Base-by-base conservation (phyloP, 2,797 vertebrate species). In the Selene dorsalis region DNA sequence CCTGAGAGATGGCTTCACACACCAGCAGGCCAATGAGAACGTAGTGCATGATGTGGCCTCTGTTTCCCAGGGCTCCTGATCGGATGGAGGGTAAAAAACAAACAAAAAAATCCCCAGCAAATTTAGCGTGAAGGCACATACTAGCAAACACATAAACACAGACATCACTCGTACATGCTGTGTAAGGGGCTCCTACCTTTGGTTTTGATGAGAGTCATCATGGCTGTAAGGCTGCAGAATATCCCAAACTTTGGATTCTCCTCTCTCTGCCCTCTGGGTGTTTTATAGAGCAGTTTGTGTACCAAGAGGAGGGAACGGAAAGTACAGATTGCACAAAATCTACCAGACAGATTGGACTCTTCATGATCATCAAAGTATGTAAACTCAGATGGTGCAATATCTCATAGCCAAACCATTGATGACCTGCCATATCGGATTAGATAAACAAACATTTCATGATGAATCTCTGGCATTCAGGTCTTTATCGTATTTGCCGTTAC, bases 251-350 rank as follows among this genome's bases (percentile, higher is more conserved):
- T 73, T 30, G 12, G 0, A 24, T 66, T 41, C 9, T 57, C 22
- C 61, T 64, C 58, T 32, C 41, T 68, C 2, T 52, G 55, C 56
- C 68, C 61, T 69, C 22, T 70, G 5, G 13, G 52, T 50, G 65
- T 82, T 87, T 86, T 83, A 79, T 79, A 73, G 59, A 77, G 75
- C 18, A 4, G 50, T 77, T 60, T 78, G 57, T 60, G 68, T 83
- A 41, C 63, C 11, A 59, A 50, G 55, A 32, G 32, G 22, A 32
- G 4, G 9, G 48, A 22, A 38, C 0, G 16, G 47, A 85, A 82
- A 85, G 81, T 77, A 80, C 79, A 84, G 84, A 80, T 73, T 89
- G 80, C 13, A 62, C 73, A 79, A 82, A 82, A 75, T 63, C 50
- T 48, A 67, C 35, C 50, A 43, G 18, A 77, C 28, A 77, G 80